Evolutionary conservation across 2,888 invertebrate genomes (phyloP).

Genomic region (Acleris emargana): DNA sequence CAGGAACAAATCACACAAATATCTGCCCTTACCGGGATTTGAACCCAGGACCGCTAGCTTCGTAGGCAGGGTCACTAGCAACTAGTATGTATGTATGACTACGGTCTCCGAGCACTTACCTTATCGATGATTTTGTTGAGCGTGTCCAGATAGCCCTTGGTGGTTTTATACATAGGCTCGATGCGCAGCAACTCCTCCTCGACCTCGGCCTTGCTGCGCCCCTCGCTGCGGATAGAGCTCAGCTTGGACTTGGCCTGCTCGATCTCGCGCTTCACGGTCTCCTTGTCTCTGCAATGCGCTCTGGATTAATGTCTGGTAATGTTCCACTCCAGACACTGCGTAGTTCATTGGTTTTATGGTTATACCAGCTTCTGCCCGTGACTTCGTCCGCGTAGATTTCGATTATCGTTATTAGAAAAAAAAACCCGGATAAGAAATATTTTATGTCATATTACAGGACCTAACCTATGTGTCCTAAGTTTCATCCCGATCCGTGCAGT

Average conservation of each 20-base stretch:
- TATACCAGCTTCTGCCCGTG: no score
- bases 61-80: no score
- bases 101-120: constrained; percentile 48
- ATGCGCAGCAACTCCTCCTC: constrained; percentile 57
- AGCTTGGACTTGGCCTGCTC: constrained; percentile 68
- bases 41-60: no score
- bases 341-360: background rate
- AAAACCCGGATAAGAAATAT: no score
- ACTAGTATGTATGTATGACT: no score
- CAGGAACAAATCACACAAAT: no score
- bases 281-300: constrained; percentile 55
- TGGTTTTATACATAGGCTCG: constrained; percentile 56
- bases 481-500: no score
- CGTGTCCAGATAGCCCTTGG: constrained; percentile 50
- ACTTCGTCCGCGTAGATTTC: no score
- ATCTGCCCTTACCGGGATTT: no score
- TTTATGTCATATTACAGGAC: no score
- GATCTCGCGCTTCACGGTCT: constrained; percentile 67
- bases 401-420: no score
- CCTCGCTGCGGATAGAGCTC: constrained; percentile 67
- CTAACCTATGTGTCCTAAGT: no score
- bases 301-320: background rate
- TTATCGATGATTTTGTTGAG: constrained; percentile 60
- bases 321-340: background rate
- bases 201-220: constrained; percentile 64